Conservation (phyloP, 2,888 invertebrate species). For the Synergus japonicus region DNA sequence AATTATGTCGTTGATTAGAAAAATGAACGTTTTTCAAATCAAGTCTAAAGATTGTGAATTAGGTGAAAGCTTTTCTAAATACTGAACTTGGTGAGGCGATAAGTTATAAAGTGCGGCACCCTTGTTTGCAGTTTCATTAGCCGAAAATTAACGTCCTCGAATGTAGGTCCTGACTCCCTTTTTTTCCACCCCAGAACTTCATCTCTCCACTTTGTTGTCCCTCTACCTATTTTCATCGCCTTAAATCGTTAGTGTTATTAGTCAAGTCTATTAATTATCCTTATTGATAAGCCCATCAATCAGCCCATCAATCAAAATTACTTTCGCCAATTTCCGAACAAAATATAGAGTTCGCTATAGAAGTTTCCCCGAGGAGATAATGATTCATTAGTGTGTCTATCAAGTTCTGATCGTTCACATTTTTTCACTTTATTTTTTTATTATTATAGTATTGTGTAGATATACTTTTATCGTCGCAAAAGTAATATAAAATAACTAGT, state of each 20-base stretch:
- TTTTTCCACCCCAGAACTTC: constrained; percentile 6
- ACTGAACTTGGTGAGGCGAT: background rate
- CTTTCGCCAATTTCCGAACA: background rate
- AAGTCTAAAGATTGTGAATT: background rate
- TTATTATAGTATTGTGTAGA: no score
- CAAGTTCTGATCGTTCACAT: no score
- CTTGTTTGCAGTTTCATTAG: constrained; percentile 31
- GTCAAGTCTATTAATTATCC: background rate
- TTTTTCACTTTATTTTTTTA: no score
- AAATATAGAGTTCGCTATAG: background rate
- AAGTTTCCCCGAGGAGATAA: background rate
- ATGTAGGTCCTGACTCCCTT: background rate
- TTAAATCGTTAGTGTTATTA: background rate
- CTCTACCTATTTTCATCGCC: background rate
- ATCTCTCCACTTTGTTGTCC: background rate
- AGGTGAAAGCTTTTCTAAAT: background rate
- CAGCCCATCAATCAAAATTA: background rate
- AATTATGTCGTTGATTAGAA: background rate
- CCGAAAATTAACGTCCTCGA: constrained; percentile 14
- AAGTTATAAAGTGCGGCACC: background rate
- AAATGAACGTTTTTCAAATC: background rate
- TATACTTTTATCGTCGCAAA: no score
- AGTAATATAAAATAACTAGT: no score
- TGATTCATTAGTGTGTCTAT: no score
- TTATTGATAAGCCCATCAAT: background rate